Conservation (phyloP, 2,797 vertebrate genomes). For the Dendrocincla fuliginosa region DNA sequence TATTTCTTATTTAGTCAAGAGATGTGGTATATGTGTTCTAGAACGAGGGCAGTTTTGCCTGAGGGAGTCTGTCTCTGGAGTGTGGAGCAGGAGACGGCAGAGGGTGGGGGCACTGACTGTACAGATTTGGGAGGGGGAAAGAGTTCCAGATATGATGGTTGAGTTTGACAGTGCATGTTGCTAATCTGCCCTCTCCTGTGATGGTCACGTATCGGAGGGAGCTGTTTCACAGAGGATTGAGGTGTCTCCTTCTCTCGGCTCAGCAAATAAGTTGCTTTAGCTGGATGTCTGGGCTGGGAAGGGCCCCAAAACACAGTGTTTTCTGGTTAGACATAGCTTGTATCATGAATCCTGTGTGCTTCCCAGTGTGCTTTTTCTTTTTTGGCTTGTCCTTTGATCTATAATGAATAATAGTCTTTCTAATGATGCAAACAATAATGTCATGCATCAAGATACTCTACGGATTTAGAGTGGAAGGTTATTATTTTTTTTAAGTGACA, state of each 20-base stretch:
- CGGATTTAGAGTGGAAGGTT: neutral
- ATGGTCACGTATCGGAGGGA: neutral
- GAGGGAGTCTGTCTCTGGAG: neutral
- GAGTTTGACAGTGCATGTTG: neutral
- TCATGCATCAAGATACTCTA: neutral
- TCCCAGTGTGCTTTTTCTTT: neutral
- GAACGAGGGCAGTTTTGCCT: neutral
- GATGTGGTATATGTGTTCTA: neutral
- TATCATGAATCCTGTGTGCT: neutral
- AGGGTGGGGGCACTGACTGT: neutral
- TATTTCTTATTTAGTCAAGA: slow-evolving; percentile 10
- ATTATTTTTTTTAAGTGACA: neutral
- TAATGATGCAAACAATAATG: neutral
- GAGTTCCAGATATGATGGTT: neutral
- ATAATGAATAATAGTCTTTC: neutral
- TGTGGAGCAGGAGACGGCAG: neutral
- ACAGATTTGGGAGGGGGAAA: neutral
- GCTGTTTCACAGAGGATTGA: neutral
- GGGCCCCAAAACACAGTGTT: neutral
- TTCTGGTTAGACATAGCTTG: neutral
- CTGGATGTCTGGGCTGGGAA: neutral
- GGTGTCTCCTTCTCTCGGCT: neutral
- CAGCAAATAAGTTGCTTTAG: neutral
- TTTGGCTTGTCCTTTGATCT: neutral
- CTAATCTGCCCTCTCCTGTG: neutral